Evolutionary conservation across 2,888 invertebrate genomes (phyloP).

Genomic region (Chymomyza procnemis): DNA sequence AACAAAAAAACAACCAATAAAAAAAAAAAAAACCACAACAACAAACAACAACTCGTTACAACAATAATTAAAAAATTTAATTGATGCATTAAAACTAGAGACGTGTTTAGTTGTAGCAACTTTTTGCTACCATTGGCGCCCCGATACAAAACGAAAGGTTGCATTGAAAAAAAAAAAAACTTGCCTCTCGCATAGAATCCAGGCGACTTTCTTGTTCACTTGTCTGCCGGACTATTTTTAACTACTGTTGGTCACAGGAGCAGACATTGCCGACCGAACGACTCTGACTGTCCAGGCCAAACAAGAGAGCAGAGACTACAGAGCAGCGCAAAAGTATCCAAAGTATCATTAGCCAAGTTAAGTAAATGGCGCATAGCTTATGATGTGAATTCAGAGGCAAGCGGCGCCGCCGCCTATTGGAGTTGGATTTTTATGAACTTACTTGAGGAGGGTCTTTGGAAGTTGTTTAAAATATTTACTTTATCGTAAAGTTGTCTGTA

Average conservation of each 20-base stretch:
- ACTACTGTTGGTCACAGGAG: neutral
- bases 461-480: constrained; percentile 52
- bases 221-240: neutral
- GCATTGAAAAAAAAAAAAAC: constrained; percentile 46
- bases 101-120: constrained; percentile 50
- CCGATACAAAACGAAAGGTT: constrained; percentile 2
- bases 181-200: constrained; percentile 2
- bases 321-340: neutral
- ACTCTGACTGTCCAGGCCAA: neutral
- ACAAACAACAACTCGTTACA: constrained; percentile 22
- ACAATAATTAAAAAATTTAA: constrained; percentile 70
- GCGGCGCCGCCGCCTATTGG: neutral
- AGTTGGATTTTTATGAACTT: neutral
- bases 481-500: constrained; percentile 1
- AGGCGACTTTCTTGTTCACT: constrained; percentile 3
- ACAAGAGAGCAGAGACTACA: neutral
- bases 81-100: constrained; percentile 69
- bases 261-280: neutral
- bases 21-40: too few species aligned
- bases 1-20: constrained; percentile 45
- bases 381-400: neutral
- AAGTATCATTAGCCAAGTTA: constrained; percentile 49
- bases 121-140: constrained; percentile 2
- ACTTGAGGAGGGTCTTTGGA: neutral
- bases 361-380: constrained; percentile 15